phyloP scores from a whole-genome alignment of 1,140 invertebrate species.

The Cydia strobilella region DNA sequence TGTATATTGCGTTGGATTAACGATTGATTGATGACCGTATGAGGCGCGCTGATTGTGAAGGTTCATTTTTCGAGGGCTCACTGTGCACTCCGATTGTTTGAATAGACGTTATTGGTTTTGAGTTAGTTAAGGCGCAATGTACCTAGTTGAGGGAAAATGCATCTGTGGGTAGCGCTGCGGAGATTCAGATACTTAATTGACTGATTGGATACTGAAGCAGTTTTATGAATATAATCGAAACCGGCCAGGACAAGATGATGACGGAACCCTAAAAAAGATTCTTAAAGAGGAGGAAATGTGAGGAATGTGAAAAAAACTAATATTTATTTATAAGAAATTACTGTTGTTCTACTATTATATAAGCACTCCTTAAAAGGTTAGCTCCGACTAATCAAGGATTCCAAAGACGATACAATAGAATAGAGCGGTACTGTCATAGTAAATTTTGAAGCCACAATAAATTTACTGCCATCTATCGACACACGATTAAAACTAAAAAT shows the following conservation, averaged over 20 bases:
- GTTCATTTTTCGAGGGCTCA: constrained; percentile 17
- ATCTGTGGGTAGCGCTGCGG: neutral
- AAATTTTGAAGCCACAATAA: too few relatives aligned
- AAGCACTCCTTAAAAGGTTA: neutral
- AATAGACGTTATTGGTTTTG: constrained; percentile 2
- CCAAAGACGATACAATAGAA: too few relatives aligned
- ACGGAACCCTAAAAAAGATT: too few relatives aligned
- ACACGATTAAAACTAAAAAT: too few relatives aligned
- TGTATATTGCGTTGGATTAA: constrained; percentile 70
- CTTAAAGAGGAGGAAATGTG: too few relatives aligned
- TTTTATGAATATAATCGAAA: too few relatives aligned
- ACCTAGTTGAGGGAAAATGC: too few relatives aligned
- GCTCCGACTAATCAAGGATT: neutral
- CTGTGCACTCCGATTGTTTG: neutral
- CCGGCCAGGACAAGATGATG: too few relatives aligned
- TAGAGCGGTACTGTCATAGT: too few relatives aligned
- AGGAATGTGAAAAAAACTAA: too few relatives aligned
- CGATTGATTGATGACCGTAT: constrained; percentile 66
- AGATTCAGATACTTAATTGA: neutral
- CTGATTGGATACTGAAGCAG: neutral
- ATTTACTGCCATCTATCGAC: too few relatives aligned
- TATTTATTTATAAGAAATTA: neutral
- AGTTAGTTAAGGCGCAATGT: neutral
- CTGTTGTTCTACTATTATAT: neutral
- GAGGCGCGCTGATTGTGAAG: constrained; percentile 43